Percentiles rank a stretch among this genome's conserved stretches.
These are phyloP conservation scores for Hydropotes inermis DNA, from an alignment of 2,113 vertebrate species.

Conservation along the genomic window DNA sequence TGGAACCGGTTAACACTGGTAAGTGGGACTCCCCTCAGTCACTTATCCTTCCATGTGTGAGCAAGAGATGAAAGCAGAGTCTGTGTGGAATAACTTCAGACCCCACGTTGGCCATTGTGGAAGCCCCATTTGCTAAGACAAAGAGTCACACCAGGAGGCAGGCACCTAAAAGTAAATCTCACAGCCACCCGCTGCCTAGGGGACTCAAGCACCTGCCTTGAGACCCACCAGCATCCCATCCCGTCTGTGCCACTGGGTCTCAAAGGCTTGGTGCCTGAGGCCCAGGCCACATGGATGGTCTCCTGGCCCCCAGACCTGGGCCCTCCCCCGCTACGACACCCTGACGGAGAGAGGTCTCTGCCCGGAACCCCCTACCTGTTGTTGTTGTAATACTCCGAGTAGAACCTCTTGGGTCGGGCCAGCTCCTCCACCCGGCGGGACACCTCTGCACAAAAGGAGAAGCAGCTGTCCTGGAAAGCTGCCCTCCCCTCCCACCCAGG, in stretches of 20 bases:
- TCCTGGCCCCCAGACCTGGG: neutral
- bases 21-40: neutral
- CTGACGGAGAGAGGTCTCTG: neutral
- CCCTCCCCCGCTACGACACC: neutral
- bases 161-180: neutral
- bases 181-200: neutral
- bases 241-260: neutral
- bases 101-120: neutral
- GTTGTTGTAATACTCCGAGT: constrained; percentile 44
- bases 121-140: neutral
- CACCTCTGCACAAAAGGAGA: constrained; percentile 39
- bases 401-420: constrained; percentile 56
- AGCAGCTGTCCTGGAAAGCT: neutral
- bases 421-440: constrained; percentile 71
- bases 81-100: neutral
- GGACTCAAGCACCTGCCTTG: neutral
- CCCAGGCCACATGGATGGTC: neutral
- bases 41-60: neutral
- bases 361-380: constrained; percentile 51
- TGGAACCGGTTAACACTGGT: neutral
- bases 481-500: neutral
- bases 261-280: neutral
- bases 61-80: neutral
- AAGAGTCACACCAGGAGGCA: neutral
- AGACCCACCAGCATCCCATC: neutral